Base-by-base conservation (phyloP, 2,113 vertebrate genomes). In the Neoarius graeffei region DNA sequence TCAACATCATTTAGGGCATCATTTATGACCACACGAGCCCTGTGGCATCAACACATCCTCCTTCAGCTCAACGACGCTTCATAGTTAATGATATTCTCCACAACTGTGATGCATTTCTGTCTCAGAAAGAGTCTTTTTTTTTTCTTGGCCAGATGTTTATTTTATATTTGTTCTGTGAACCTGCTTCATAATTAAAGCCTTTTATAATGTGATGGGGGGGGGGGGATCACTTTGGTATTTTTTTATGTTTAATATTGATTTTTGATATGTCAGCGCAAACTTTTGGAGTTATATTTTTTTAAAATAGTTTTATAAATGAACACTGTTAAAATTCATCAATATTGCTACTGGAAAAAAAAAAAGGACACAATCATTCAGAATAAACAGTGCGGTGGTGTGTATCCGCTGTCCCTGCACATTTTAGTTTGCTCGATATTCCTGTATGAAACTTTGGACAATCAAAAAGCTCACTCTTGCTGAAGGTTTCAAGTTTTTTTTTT, bases 401-500 rank as follows among this genome's bases (percentile, higher is more conserved):
- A 48, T 19, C 23, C 9, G 20, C 69, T 35, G 57, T 57, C 25
- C 19, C 59, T 23, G 81, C 8, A 7, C 57, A 17, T 48, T 62
- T 83, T n/a, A 48, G 8, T 59, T 74, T 17, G 7, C 27, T 76
- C 86, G 23, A 30, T 88, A 54, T 35, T 84, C 50, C 76, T 66
- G 23, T 87, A 74, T 83, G 67, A 57, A 83, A 62, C 19, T 35
- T 13, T 64, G 48, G 20, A 35, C 13, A 50, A 74, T 76, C 50
- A 20, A 56, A 69, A 13, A 17, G 89, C 42, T 93, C 92, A 90
- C 92, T 92, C 91, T 80, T 81, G 89, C 81, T 10, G 84, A 57
- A 90, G 93, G 50, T 94, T 94, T 48, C 23, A 50, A 19, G 14
- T 76, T 50, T 10, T 20, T 50, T 50, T 85, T 90, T 92, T 90